Evolutionary conservation across 2,888 invertebrate genomes (phyloP), one percentile per base, ranked within the genome.

Genomic region (Melolontha melolontha): DNA sequence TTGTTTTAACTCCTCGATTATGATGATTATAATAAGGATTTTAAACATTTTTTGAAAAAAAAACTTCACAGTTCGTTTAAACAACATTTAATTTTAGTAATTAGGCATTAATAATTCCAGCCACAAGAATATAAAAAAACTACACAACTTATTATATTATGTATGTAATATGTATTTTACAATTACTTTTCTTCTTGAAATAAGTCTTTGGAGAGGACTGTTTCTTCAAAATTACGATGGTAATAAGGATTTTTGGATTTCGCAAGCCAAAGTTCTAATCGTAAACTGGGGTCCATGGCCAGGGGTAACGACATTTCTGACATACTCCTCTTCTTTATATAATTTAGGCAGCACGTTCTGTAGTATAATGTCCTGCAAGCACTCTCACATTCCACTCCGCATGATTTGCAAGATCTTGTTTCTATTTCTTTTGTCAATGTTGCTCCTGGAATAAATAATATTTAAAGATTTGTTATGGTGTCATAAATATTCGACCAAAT

Each of bases 301-400:
- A 77, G 64, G 1, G 77, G 75, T 4, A 75, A 57, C 5, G 75
- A 73, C 11, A 75, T 74, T 1, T 76, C 68, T 1, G 79, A 70
- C 22, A 75, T 82, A 27, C 86, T 83, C 72, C 90, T 85, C 81
- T 88, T 89, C 71, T 87, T 86, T 74, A 91, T 81, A 76, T 91
- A 91, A 82, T 91, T 91, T 84, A 90, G 91, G 79, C 92, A 91
- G 80, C 91, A 91, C 0, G 90, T 87, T 2, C 91, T 83, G 81
- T 91, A 91, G 76, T 89, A 88, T 1, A 90, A 84, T 0, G 91
- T 91, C 1, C 91, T 91, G 73, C 91, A 91, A 0, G 90, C 88
- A 0, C 87, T 84, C 10, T 87, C 84, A 72, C 91, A 91, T 79
- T 91, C 90, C 4, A 86, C 85, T 1, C 91, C 91, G 73, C 91